These are phyloP conservation scores for Rosalia funebris DNA, from an alignment of 2,888 invertebrate species.

Conservation along the genomic window DNA sequence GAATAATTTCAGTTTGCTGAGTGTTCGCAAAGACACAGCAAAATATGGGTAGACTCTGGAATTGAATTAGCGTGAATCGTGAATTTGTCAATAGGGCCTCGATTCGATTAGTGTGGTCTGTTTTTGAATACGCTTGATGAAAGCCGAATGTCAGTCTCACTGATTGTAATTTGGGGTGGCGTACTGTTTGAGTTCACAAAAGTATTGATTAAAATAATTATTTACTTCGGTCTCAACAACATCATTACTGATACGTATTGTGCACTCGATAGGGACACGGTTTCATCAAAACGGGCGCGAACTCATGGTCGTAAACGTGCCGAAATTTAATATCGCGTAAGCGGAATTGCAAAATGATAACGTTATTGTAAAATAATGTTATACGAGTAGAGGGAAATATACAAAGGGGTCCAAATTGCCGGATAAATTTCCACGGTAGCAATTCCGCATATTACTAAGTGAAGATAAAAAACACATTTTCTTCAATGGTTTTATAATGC, in stretches of 20 bases:
- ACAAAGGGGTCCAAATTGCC: no score
- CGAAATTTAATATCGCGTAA: constrained; percentile 4
- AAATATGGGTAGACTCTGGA: constrained; percentile 23
- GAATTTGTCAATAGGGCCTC: constrained; percentile 34
- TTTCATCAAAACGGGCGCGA: constrained; percentile 10
- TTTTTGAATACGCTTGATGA: constrained; percentile 35
- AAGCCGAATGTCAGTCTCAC: constrained; percentile 29
- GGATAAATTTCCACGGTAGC: no score
- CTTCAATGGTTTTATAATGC: no score
- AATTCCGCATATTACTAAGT: no score
- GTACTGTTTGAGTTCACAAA: constrained; percentile 29
- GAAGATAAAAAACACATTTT: no score
- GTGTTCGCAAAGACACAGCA: constrained; percentile 28
- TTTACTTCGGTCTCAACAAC: constrained; percentile 20
- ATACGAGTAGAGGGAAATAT: no score
- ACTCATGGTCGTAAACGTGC: constrained; percentile 3
- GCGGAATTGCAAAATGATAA: constrained; percentile 10
- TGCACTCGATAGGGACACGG: neutral
- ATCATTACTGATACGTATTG: constrained; percentile 14
- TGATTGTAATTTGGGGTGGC: constrained; percentile 30
- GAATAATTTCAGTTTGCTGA: constrained; percentile 29
- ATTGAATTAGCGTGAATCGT: constrained; percentile 31
- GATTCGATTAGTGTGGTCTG: constrained; percentile 35
- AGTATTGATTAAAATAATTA: constrained; percentile 33
- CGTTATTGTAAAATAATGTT: neutral